phyloP scores from a whole-genome alignment of 2,797 vertebrate species.

The Amblyopsis hoosieri region DNA sequence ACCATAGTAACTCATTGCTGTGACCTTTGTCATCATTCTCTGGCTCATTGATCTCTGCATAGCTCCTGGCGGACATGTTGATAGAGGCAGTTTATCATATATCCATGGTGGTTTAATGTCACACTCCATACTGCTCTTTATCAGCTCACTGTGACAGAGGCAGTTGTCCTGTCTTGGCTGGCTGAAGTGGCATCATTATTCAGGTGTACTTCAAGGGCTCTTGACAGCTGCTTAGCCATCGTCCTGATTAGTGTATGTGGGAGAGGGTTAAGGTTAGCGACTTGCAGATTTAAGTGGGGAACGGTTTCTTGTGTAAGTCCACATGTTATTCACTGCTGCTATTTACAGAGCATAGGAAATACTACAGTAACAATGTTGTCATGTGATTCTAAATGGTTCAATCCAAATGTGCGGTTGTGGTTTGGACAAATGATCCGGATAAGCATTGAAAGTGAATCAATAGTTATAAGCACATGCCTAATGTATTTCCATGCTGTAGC shows the following conservation, averaged over 20 bases:
- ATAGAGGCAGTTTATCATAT: constrained; percentile 19
- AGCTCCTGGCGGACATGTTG: not conserved
- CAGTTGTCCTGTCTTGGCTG: constrained; percentile 39
- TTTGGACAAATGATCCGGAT: too few species aligned
- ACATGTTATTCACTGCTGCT: too few species aligned
- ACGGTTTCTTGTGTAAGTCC: not conserved
- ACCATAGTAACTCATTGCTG: not conserved
- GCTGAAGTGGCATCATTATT: constrained; percentile 21
- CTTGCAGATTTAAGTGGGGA: not conserved
- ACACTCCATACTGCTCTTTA: constrained; percentile 17
- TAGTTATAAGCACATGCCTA: not conserved
- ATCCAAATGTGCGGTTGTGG: too few species aligned
- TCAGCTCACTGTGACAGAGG: constrained; percentile 13
- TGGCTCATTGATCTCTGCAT: constrained; percentile 13
- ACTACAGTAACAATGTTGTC: too few species aligned
- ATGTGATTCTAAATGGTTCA: too few species aligned
- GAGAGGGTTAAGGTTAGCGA: constrained; percentile 18
- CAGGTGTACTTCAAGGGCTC: constrained; percentile 14
- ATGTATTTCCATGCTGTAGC: not conserved
- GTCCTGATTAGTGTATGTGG: constrained; percentile 27
- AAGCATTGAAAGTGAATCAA: too few species aligned
- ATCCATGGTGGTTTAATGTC: constrained; percentile 22
- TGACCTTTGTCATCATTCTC: constrained; percentile 10
- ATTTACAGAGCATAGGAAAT: too few species aligned
- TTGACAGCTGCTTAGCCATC: constrained; percentile 7